A percentile compares a stretch with the other conserved stretches of the same genome.
Conservation (phyloP, 2,797 vertebrate genomes). For the Clarias pachynema region DNA sequence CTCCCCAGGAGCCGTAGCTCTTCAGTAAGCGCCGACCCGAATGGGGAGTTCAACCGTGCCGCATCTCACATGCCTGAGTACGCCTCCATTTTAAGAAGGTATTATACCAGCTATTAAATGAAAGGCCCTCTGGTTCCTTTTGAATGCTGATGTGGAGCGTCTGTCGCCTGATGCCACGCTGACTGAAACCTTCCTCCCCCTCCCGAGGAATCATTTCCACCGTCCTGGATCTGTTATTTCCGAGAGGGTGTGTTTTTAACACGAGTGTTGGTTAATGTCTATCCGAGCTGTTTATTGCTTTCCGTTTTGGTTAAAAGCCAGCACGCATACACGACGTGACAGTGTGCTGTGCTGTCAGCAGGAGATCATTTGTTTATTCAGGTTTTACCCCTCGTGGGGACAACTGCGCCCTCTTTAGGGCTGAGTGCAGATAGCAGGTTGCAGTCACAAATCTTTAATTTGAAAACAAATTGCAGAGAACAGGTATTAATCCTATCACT, state of each 20-base stretch:
- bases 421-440: slow-evolving; percentile 3
- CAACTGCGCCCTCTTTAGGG: slow-evolving; percentile 13
- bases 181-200: background rate
- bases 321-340: background rate
- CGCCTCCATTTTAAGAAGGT: slow-evolving; percentile 46
- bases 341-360: slow-evolving; percentile 16
- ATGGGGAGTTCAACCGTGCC: slow-evolving; percentile 25
- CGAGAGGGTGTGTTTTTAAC: background rate
- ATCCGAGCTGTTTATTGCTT: slow-evolving; percentile 12
- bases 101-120: slow-evolving; percentile 48
- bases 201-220: slow-evolving; percentile 15
- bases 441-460: slow-evolving; percentile 28
- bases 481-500: slow-evolving; percentile 30
- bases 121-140: slow-evolving; percentile 11
- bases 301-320: background rate
- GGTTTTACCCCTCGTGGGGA: background rate
- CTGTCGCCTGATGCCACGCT: slow-evolving; percentile 8
- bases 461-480: slow-evolving; percentile 46
- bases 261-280: slow-evolving; percentile 11
- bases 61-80: slow-evolving; percentile 43
- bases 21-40: background rate
- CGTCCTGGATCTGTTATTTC: slow-evolving; percentile 14
- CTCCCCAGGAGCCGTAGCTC: slow-evolving; percentile 12
- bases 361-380: slow-evolving; percentile 36
- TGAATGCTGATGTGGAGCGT: slow-evolving; percentile 45